These are phyloP conservation scores for Champsocephalus gunnari DNA, from an alignment of 2,797 vertebrate genomes.

Conservation along the genomic window DNA sequence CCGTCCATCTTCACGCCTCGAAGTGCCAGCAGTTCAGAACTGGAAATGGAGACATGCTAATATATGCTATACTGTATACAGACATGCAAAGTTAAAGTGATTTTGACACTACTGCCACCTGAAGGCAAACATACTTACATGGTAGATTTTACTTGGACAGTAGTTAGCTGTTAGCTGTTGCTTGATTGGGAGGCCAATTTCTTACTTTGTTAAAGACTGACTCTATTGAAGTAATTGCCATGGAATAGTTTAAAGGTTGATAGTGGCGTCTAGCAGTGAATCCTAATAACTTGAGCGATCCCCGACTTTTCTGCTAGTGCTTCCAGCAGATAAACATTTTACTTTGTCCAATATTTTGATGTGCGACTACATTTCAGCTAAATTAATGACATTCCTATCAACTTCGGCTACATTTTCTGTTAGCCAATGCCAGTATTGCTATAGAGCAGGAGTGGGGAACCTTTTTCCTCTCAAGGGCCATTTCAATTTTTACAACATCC, in stretches of 20 bases:
- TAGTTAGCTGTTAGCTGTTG: too few relatives aligned
- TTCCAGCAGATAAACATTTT: background rate
- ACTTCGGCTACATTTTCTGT: too few relatives aligned
- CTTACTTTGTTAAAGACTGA: background rate
- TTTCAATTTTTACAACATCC: too few relatives aligned
- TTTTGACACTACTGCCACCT: conserved; percentile 8
- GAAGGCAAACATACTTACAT: background rate
- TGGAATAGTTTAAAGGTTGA: background rate
- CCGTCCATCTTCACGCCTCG: too few relatives aligned
- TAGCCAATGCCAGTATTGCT: too few relatives aligned
- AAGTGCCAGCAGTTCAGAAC: background rate
- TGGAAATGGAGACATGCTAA: conserved; percentile 1
- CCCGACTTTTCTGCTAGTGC: background rate
- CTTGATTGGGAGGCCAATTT: background rate
- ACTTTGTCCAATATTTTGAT: background rate
- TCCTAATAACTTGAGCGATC: background rate
- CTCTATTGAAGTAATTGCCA: background rate
- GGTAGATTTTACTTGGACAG: background rate
- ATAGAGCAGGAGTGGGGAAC: too few relatives aligned
- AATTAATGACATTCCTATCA: background rate
- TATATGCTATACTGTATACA: background rate
- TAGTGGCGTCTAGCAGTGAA: background rate
- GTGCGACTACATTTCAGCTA: background rate
- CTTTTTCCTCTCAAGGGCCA: too few relatives aligned
- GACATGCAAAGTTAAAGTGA: background rate